Percentiles rank a stretch among this genome's conserved stretches.
These are phyloP conservation scores for Poecilia picta DNA, from an alignment of 2,797 vertebrate genomes.

Conservation along the genomic window DNA sequence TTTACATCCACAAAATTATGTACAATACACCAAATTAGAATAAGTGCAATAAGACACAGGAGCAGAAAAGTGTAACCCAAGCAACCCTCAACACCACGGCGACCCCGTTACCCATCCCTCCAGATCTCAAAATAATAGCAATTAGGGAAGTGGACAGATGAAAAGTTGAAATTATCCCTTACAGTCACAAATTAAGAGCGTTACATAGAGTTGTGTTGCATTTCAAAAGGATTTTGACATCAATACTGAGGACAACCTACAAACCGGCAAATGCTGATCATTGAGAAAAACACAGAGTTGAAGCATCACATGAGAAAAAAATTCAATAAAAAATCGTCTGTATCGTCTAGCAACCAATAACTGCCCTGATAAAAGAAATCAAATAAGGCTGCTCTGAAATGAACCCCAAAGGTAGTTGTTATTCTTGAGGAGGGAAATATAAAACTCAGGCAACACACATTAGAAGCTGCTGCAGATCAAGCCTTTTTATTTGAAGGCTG, in stretches of 20 bases:
- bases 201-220: no score
- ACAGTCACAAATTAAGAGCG: no score
- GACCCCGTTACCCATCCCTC: no score
- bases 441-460: constrained; percentile 30
- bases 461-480: constrained; percentile 48
- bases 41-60: no score
- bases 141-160: no score
- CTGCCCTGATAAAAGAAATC: constrained; percentile 48
- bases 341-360: constrained; percentile 42
- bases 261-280: constrained; percentile 35
- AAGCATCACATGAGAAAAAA: constrained; percentile 33
- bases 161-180: no score
- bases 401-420: constrained; percentile 58
- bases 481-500: constrained; percentile 62
- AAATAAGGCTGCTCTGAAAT: constrained; percentile 40
- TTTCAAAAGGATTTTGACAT: not conserved
- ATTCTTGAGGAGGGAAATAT: constrained; percentile 58
- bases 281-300: constrained; percentile 23
- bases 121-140: no score
- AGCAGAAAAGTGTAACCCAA: no score
- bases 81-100: no score
- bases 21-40: no score
- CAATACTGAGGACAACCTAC: not conserved
- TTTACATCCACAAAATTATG: no score
- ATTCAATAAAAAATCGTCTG: not conserved